Evolutionary conservation across 2,888 invertebrate genomes (phyloP).

Genomic region (Osmoderma eremita): DNA sequence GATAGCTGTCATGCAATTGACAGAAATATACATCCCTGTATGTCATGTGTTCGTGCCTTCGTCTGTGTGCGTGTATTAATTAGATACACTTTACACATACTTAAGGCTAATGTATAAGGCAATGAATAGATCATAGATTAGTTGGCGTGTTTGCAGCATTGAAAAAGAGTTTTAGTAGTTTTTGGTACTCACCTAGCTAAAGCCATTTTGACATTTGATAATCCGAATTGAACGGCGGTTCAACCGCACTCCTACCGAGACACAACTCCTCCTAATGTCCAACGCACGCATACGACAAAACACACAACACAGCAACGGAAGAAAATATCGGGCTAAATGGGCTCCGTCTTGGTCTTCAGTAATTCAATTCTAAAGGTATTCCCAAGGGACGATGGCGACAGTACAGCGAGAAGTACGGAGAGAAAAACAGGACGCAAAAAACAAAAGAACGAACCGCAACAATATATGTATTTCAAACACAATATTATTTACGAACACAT

Average conservation of each 20-base stretch:
- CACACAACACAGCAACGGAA: background rate
- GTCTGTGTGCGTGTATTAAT: too few species aligned
- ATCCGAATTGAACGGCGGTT: constrained; percentile 15
- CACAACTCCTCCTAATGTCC: too few species aligned
- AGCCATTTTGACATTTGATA: constrained; percentile 75
- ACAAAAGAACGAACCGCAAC: constrained; percentile 15
- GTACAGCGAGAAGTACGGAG: background rate
- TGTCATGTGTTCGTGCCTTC: background rate
- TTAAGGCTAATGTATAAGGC: background rate
- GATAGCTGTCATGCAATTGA: constrained; percentile 22
- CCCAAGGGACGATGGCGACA: too few species aligned
- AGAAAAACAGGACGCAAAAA: constrained; percentile 14
- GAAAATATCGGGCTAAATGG: background rate
- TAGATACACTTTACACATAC: constrained; percentile 16
- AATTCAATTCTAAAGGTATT: too few species aligned
- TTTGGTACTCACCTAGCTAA: constrained; percentile 71
- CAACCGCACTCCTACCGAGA: too few species aligned
- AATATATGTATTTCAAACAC: constrained; percentile 17
- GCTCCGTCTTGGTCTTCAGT: too few species aligned
- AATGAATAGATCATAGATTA: constrained; percentile 6
- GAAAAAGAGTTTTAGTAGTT: background rate
- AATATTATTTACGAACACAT: constrained; percentile 37
- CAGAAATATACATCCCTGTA: constrained; percentile 12
- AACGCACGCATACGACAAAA: background rate
- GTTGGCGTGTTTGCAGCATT: too few species aligned